Base-by-base conservation (phyloP, 92 coral and sea anemone genomes). In the Plumapathes pennacea region DNA sequence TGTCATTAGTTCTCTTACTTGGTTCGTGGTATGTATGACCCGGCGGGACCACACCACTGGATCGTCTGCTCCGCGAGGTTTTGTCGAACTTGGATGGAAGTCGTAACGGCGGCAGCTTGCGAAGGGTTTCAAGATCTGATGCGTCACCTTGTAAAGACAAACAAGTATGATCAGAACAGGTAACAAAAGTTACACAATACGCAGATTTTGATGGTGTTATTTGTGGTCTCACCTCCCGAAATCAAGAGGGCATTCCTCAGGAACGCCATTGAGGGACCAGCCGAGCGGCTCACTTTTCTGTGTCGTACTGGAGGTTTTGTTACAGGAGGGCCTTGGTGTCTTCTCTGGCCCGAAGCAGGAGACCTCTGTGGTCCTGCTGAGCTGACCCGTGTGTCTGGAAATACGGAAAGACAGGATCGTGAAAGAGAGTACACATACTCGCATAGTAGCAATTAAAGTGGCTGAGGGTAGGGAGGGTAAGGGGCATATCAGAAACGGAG, bases 221-320 rank as follows among this genome's bases (percentile, higher is more conserved):
- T 22, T 3, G 24, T 1, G 21, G 23, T 48, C 94, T 31, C 43
- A 86, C 95, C 89, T 59, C 95, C 95, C 10, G 95, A 76, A 44
- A 86, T 83, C 38, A 52, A 20, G 46, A 86, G 64, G 7, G 95
- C 76, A 38, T 77, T 68, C 50, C 85, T 72, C 24, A 86, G 52
- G 31, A 82, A 85, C 3, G 85, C 78, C 10, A 55, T 36, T 15
- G 89, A 82, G 0, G 85, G 89, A 9, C 78, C 85, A 12, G 95
- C 95, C 4, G 95, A 86, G 14, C 79, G 81, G 64, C 95, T 86
- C 10, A 76, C 33, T 25, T 82, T 86, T 14, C 95, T 78, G 18
- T 71, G 63, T 32, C 78, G 72, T 65, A 68, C 49, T 6, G 37
- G 50, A 25, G 49, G 28, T 38, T 32, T 61, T 26, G 43, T 42